Evolutionary conservation across 2,888 invertebrate genomes (phyloP).

Genomic region (Catonia carolina): DNA sequence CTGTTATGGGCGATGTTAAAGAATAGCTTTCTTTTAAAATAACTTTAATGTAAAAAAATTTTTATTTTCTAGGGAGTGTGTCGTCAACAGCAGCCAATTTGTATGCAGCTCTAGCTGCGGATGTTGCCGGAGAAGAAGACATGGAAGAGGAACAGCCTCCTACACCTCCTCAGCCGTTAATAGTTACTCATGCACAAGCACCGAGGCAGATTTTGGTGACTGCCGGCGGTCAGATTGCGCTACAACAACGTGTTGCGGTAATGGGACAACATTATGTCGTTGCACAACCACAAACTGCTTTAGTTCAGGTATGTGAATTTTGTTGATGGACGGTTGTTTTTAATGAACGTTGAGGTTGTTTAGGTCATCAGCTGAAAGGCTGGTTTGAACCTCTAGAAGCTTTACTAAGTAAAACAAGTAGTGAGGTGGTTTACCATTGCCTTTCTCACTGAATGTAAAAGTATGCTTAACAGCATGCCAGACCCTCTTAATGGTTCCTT

Average conservation of each 20-base stretch:
- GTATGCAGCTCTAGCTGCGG: conserved; percentile 78
- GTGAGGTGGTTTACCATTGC: too few relatives aligned
- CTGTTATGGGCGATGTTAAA: too few relatives aligned
- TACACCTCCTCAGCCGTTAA: conserved; percentile 39
- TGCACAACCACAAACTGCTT: conserved; percentile 56
- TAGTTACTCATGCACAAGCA: conserved; percentile 42
- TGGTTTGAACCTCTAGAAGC: too few relatives aligned
- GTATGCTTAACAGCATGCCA: not conserved
- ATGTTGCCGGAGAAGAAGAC: conserved; percentile 70
- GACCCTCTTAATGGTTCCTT: too few relatives aligned
- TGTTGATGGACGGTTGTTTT: not conserved
- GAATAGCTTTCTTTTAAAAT: too few relatives aligned
- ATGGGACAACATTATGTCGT: conserved; percentile 58
- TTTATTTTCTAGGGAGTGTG: conserved; percentile 40
- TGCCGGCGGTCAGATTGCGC: conserved; percentile 31
- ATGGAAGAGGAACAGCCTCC: conserved; percentile 30
- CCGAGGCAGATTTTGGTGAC: conserved; percentile 51
- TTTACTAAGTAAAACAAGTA: too few relatives aligned
- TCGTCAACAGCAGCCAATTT: conserved; percentile 80
- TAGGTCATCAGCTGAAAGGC: too few relatives aligned
- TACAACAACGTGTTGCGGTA: conserved; percentile 39
- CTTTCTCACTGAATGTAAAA: not conserved
- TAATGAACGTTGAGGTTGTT: too few relatives aligned
- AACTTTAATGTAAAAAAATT: too few relatives aligned
- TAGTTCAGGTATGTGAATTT: conserved; percentile 40